Evolutionary conservation across 2,113 vertebrate genomes (phyloP).

Genomic region (Thomomys bottae): DNA sequence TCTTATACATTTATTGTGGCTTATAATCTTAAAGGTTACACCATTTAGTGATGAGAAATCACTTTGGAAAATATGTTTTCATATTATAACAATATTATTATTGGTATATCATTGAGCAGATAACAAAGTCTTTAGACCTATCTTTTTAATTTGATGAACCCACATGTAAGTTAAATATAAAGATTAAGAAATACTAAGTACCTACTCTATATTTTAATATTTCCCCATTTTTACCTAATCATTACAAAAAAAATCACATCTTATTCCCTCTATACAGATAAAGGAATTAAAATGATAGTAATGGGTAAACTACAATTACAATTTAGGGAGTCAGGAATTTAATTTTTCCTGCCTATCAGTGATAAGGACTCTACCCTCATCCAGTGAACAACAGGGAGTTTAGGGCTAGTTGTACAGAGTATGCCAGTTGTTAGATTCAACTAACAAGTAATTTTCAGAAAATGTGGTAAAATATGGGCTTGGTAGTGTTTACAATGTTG

Average conservation of each 20-base stretch:
- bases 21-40: not conserved
- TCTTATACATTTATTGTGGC: not conserved
- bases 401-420: not conserved
- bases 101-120: not conserved
- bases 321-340: not conserved
- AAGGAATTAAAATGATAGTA: not conserved
- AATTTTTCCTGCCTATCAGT: not conserved
- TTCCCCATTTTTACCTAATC: not conserved
- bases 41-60: not conserved
- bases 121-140: not conserved
- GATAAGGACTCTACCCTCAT: not conserved
- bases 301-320: not conserved
- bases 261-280: not conserved
- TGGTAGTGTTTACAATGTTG: not conserved
- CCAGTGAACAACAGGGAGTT: not conserved
- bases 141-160: not conserved
- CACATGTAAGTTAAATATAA: not conserved
- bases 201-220: not conserved
- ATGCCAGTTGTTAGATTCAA: not conserved
- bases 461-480: rapidly evolving
- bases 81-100: not conserved
- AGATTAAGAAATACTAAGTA: not conserved
- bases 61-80: constrained; percentile 5
- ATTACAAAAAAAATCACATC: not conserved
- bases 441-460: not conserved